Evolutionary conservation across 2,113 vertebrate genomes (phyloP).

Genomic region (Falcunculus frontatus): DNA sequence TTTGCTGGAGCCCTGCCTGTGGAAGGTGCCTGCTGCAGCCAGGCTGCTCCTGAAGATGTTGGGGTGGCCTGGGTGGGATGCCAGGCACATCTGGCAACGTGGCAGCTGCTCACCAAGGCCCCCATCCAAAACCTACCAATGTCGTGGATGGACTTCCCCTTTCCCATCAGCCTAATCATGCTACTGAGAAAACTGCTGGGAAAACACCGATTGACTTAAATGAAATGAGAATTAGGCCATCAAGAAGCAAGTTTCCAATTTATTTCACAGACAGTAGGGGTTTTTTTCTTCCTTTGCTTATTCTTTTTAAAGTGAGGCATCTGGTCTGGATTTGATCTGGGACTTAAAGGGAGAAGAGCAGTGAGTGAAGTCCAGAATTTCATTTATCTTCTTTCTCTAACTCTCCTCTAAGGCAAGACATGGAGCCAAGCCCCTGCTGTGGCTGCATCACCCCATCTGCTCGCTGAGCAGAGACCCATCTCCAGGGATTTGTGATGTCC

Average conservation of each 20-base stretch:
- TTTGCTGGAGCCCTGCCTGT: not conserved
- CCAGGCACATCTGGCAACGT: not conserved
- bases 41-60: not conserved
- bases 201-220: not conserved
- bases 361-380: not conserved
- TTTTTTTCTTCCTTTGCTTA: not conserved
- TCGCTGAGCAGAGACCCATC: not conserved
- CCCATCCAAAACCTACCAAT: not conserved
- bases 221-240: not conserved
- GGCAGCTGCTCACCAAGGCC: not conserved
- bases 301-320: conserved; percentile 22
- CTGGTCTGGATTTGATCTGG: conserved; percentile 52
- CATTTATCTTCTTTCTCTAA: conserved; percentile 19
- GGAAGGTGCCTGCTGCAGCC: rapidly evolving
- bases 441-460: not conserved
- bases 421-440: not conserved
- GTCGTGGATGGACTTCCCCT: not conserved
- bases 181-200: not conserved
- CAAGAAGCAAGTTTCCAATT: conserved; percentile 31
- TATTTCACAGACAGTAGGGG: not conserved
- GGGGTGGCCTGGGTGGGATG: not conserved
- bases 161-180: not conserved
- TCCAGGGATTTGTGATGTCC: not conserved
- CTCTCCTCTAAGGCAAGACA: not conserved
- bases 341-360: conserved; percentile 37